Evolutionary conservation across 2,888 invertebrate genomes (phyloP).

Genomic region (Nephrotoma guestfalica): DNA sequence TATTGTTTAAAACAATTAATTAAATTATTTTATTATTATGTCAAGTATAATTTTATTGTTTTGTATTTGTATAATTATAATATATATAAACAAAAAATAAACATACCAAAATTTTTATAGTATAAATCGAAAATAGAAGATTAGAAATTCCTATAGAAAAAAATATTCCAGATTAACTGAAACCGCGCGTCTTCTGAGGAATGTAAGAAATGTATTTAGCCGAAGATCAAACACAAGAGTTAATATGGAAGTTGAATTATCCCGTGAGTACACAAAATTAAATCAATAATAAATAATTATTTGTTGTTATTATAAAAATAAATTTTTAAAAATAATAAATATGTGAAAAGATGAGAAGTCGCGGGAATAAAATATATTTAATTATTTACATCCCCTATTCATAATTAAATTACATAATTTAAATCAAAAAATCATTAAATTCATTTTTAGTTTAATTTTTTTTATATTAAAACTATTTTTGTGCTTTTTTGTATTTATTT

Average conservation of each 20-base stretch:
- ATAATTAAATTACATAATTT: neutral
- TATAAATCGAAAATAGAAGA: conserved; percentile 1
- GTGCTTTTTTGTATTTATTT: neutral
- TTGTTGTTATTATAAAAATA: neutral
- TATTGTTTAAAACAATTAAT: neutral
- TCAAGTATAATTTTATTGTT: neutral
- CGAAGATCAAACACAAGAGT: conserved; percentile 62
- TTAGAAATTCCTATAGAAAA: conserved; percentile 7
- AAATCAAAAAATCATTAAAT: neutral
- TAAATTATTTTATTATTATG: neutral
- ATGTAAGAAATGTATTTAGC: conserved; percentile 84
- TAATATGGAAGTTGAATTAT: conserved; percentile 77
- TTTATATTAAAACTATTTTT: neutral
- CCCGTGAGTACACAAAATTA: conserved; percentile 59
- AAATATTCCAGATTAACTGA: conserved; percentile 75
- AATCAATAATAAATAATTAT: neutral
- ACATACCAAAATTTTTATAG: conserved; percentile 1
- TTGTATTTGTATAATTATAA: conserved; percentile 5
- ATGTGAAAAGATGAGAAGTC: neutral
- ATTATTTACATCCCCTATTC: neutral
- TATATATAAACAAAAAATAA: conserved; percentile 1
- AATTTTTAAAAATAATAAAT: neutral
- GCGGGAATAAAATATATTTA: neutral
- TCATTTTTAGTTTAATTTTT: neutral
- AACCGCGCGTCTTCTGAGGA: conserved; percentile 89